Evolutionary conservation across 2,113 vertebrate species (phyloP), one percentile per base, ranked within the genome.

Genomic region (Mastomys natalensis): DNA sequence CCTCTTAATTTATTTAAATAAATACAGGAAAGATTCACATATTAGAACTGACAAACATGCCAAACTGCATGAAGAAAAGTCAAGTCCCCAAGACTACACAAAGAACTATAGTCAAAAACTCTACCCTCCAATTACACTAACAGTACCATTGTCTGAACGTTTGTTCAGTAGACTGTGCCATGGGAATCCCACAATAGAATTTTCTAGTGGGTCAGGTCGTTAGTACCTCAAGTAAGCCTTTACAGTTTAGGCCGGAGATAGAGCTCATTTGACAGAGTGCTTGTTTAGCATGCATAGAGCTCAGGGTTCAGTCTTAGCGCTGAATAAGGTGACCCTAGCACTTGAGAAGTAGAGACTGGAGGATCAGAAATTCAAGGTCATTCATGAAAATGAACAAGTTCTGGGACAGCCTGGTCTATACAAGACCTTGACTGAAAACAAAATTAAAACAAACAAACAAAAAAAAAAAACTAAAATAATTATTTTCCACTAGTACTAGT

Each of bases 401-500:
- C 43, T 48, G 31, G 43, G 34, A 45, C 31, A 70, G 21, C 12
- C 64, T 87, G 64, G 0, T 31, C 64, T n/a, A 51, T 48, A 48
- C 45, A 9, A n/a, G 34, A 51, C 64, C 62, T 66, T 84, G 43
- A 78, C n/a, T 88, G 31, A 78, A 40, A 87, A 70, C 43, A 87
- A 87, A 31, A 31, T 66, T 66, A 64, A 64, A n/a, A n/a, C n/a
- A n/a, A n/a, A n/a, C n/a, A n/a, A n/a, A n/a, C n/a, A n/a, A n/a
- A n/a, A 64, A 24, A 62, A 51, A 37, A 48, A 51, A 68, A 48
- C 2, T 7, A 70, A 53, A 48, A 13, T 29, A 34, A 48, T 82
- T 92, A 92, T 86, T 97, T 82, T 84, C 34, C n/a, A 93, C 43
- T 74, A 51, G 51, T 51, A 51, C 51, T 51, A 51, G 51, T 51